Evolutionary conservation across 2,888 invertebrate species (phyloP), one percentile per base, ranked within the genome.

Genomic region (Autographa pulchrina): DNA sequence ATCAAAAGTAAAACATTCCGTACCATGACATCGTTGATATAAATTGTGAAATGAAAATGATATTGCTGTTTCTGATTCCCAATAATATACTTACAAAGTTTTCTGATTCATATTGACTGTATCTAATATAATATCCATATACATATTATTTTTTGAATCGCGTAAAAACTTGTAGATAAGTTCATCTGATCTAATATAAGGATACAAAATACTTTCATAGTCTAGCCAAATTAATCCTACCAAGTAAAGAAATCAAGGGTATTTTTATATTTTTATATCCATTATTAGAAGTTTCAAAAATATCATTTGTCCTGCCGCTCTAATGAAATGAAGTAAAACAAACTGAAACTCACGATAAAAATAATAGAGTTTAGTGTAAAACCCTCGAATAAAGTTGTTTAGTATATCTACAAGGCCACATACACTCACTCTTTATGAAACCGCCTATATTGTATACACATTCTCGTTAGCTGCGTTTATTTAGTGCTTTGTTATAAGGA

Each of bases 401-500:
- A 35, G 35, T 35, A 38, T 11, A 38, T 38, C 11, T 43, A 6
- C 48, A 48, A 16, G n/a, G n/a, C 48, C 5, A n/a, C 14, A 48
- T n/a, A 48, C 6, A n/a, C 5, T 43, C 14, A 5, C 20, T 25
- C 25, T 25, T 25, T 25, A 56, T 25, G 54, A 56, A 56, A 13
- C 4, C 20, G 13, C 20, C 11, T 56, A 1, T 4, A 56, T 3
- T 13, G 11, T 54, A 3, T 11, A 56, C 54, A 20, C 5, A 54
- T 54, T 20, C 54, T 18, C 3, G 54, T 25, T 56, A 56, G 54
- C 54, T 74, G 64, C 11, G 38, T 74, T 70, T 74, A 70, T 35
- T 66, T 69, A 73, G 58, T 35, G 48, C 67, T 65, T 58, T 62
- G 68, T 56, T 70, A 41, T 60, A 80, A 66, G 41, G 61, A 77